Conservation (phyloP, 2,113 vertebrate genomes). For the Cochlearius cochlearius region DNA sequence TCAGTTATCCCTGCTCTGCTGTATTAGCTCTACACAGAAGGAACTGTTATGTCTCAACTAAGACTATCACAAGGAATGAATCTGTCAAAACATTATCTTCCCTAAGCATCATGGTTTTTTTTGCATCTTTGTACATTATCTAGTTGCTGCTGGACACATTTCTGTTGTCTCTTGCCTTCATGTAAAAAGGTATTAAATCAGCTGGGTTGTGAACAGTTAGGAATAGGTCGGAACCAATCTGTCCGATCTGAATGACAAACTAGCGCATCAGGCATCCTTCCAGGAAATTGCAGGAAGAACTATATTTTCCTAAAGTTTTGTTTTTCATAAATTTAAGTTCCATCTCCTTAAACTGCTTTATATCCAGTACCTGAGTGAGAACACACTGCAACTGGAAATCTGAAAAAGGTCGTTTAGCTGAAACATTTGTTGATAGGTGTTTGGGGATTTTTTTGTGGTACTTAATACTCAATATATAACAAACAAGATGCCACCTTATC, state of each 20-base stretch:
- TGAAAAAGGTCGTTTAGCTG: neutral
- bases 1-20: neutral
- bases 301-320: slow-evolving; percentile 1
- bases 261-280: neutral
- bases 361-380: neutral
- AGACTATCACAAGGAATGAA: neutral
- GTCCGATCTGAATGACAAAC: neutral
- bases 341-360: neutral
- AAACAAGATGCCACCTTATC: neutral
- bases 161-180: neutral
- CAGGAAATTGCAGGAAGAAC: neutral
- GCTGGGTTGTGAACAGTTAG: neutral
- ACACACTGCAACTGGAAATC: slow-evolving; percentile 22
- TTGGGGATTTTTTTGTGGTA: neutral
- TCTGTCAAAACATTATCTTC: neutral
- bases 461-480: neutral
- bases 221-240: neutral
- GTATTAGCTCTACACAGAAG: neutral
- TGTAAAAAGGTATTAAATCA: neutral
- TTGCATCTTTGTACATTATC: neutral
- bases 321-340: neutral
- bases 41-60: neutral
- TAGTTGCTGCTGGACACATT: neutral
- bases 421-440: slow-evolving; percentile 24
- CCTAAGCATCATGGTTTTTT: neutral